A percentile compares a stretch with the other conserved stretches of the same genome.
phyloP scores from a whole-genome alignment of 2,888 invertebrate genomes.

The Urechis unicinctus region DNA sequence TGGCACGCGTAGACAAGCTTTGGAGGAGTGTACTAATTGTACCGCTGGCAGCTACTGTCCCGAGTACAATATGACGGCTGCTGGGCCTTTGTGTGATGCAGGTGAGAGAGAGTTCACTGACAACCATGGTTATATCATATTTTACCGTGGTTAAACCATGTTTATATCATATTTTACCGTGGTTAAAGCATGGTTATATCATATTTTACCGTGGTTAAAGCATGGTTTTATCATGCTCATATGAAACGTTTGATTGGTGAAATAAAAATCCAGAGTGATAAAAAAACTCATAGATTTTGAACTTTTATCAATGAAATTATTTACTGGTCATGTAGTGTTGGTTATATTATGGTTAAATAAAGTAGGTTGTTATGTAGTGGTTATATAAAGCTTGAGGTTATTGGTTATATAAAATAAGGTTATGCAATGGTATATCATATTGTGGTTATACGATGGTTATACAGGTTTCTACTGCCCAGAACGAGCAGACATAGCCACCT shows the following conservation, averaged over 20 bases:
- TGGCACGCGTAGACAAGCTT: slow-evolving; percentile 19
- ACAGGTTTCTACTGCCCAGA: slow-evolving; percentile 44
- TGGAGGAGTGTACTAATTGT: slow-evolving; percentile 36
- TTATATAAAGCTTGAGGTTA: too few relatives aligned
- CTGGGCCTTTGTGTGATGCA: slow-evolving; percentile 31
- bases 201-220: background rate
- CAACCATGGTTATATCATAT: background rate
- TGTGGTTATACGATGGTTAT: slow-evolving; percentile 11
- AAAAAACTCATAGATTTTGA: too few relatives aligned
- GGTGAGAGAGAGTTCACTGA: slow-evolving; percentile 20
- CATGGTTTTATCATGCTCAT: background rate
- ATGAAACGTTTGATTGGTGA: too few relatives aligned
- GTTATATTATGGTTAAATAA: too few relatives aligned
- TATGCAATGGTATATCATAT: too few relatives aligned
- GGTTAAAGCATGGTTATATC: background rate
- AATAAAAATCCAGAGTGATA: too few relatives aligned
- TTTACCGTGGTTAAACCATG: background rate
- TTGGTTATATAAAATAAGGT: too few relatives aligned
- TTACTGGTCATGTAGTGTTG: too few relatives aligned
- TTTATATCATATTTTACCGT: background rate
- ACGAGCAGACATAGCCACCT: slow-evolving; percentile 30
- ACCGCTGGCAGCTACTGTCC: slow-evolving; percentile 44
- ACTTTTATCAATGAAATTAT: too few relatives aligned
- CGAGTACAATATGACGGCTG: slow-evolving; percentile 31
- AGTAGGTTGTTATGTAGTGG: too few relatives aligned